Percentiles rank a stretch among this genome's conserved stretches.
Conservation (phyloP, 2,797 vertebrate species). For the Myotis findleyi region DNA sequence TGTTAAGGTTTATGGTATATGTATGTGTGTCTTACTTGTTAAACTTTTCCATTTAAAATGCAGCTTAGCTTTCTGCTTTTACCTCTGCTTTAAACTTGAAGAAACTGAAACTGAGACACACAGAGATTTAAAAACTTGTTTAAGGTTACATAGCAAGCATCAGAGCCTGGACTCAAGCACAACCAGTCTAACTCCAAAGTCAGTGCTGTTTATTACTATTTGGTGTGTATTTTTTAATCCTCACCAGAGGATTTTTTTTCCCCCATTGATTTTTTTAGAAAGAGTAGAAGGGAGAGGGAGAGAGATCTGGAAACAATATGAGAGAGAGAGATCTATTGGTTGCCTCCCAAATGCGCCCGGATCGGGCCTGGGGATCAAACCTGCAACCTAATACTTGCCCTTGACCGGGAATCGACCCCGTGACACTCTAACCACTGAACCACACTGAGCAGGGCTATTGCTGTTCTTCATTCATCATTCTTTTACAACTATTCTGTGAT, state of each 20-base stretch:
- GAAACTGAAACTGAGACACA: not conserved
- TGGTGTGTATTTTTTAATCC: not conserved
- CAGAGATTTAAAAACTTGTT: not conserved
- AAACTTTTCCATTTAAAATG: slow-evolving; percentile 6
- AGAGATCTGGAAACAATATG: not conserved
- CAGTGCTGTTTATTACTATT: not conserved
- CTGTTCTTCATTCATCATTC: not conserved
- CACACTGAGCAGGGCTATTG: not conserved
- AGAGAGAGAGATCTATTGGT: not conserved
- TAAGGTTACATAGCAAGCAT: not conserved
- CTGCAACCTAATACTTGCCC: not conserved
- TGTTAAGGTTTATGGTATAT: not conserved
- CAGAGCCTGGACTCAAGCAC: not conserved
- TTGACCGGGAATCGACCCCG: not conserved
- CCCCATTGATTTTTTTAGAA: not conserved
- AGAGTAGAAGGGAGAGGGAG: not conserved
- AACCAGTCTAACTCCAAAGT: not conserved
- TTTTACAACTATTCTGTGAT: not conserved
- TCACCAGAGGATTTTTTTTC: not conserved
- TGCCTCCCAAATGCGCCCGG: not conserved
- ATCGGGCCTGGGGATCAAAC: not conserved
- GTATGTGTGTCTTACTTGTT: not conserved
- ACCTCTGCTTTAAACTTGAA: not conserved
- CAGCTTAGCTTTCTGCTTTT: slow-evolving; percentile 21
- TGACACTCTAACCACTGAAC: not conserved